A percentile compares a stretch with the other conserved stretches of the same genome.
These are phyloP conservation scores for Vulpes vulpes DNA, from an alignment of 2,113 vertebrate species.

Conservation along the genomic window DNA sequence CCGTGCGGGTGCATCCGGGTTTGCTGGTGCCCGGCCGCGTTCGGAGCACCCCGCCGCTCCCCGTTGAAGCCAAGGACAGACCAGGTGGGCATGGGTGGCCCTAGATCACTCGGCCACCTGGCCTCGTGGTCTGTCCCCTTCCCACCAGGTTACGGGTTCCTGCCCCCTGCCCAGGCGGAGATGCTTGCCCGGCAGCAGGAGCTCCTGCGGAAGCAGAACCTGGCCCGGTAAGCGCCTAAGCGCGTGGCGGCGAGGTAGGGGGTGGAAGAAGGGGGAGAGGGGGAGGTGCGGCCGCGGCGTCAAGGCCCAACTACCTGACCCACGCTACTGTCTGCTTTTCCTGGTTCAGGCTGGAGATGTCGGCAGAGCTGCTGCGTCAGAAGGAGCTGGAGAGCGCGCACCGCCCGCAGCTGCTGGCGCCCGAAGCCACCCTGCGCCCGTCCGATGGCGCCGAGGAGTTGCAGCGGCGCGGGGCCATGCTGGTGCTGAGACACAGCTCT, in stretches of 20 bases:
- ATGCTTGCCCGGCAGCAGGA: conserved; percentile 97
- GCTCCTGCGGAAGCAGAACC: conserved; percentile 96
- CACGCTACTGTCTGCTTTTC: fast-evolving
- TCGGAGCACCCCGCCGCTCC: not conserved
- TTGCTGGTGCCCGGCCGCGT: not conserved
- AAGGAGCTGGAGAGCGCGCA: conserved; percentile 95
- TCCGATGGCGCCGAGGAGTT: conserved; percentile 94
- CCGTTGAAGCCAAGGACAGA: not conserved
- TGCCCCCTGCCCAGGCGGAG: conserved; percentile 96
- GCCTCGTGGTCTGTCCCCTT: not conserved
- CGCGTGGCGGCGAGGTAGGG: fast-evolving
- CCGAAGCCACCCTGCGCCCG: conserved; percentile 91
- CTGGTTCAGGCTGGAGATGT: conserved; percentile 94
- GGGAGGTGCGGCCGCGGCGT: too few species aligned
- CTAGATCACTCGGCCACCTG: not conserved
- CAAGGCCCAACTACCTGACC: fast-evolving
- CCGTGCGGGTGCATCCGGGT: too few species aligned
- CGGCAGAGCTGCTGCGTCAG: conserved; percentile 95
- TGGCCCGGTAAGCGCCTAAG: conserved; percentile 91
- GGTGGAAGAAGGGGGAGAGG: fast-evolving
- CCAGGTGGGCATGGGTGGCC: fast-evolving
- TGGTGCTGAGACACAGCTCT: conserved; percentile 94
- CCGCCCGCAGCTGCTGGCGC: conserved; percentile 91
- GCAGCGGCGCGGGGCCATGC: conserved; percentile 93
- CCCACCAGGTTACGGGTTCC: conserved; percentile 94